These are phyloP conservation scores for Barypeithes pellucidus DNA, from an alignment of 2,888 invertebrate genomes.

Conservation along the genomic window DNA sequence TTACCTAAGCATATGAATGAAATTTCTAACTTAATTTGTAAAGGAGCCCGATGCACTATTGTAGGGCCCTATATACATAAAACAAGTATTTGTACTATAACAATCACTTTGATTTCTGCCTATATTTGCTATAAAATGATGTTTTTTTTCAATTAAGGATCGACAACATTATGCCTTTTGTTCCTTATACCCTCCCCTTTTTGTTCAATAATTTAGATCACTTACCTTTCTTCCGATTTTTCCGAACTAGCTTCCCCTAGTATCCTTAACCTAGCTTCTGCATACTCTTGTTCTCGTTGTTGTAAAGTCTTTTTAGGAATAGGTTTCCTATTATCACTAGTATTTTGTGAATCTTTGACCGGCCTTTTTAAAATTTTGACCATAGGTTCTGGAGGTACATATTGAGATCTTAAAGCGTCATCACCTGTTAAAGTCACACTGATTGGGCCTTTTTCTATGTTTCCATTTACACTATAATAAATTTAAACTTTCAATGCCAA, in stretches of 20 bases:
- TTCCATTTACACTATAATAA: constrained; percentile 67
- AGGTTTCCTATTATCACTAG: constrained; percentile 78
- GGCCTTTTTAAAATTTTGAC: constrained; percentile 89
- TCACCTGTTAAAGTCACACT: constrained; percentile 84
- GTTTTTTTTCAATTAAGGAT: too few relatives aligned
- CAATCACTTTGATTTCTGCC: too few relatives aligned
- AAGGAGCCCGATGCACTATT: too few relatives aligned
- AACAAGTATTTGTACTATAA: too few relatives aligned
- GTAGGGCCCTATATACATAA: too few relatives aligned
- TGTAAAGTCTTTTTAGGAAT: constrained; percentile 88
- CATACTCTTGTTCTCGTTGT: constrained; percentile 95
- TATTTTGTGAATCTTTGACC: constrained; percentile 68
- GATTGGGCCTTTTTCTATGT: constrained; percentile 73
- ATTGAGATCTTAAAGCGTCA: constrained; percentile 86
- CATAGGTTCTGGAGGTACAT: constrained; percentile 84
- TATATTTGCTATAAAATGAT: too few relatives aligned
- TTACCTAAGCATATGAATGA: too few relatives aligned
- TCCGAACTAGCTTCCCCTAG: constrained; percentile 90
- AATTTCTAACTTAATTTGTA: too few relatives aligned
- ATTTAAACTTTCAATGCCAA: neutral
- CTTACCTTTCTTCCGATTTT: constrained; percentile 74
- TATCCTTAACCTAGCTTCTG: constrained; percentile 91
- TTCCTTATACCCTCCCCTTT: too few relatives aligned
- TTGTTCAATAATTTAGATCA: neutral
- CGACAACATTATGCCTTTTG: too few relatives aligned